Conservation (phyloP, 2,888 invertebrate genomes). For the Octodonta nipae region DNA sequence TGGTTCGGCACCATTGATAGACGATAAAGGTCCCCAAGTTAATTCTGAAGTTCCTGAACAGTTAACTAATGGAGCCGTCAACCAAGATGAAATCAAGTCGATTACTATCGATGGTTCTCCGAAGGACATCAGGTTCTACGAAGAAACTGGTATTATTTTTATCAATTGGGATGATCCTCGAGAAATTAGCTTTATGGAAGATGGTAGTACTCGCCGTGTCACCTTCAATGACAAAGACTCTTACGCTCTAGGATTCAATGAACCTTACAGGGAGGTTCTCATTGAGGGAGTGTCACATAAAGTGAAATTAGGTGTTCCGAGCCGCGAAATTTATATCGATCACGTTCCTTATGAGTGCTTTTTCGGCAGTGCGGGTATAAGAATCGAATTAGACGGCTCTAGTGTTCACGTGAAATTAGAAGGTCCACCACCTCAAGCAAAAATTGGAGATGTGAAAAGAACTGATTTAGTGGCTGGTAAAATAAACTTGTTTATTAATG, state of each 20-base stretch:
- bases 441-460: slow-evolving; percentile 65
- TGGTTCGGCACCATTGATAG: not conserved
- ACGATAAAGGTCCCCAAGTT: slow-evolving; percentile 5
- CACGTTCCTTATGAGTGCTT: slow-evolving; percentile 81
- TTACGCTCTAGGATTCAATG: slow-evolving; percentile 49
- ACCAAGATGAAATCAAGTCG: slow-evolving; percentile 59
- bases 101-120: slow-evolving; percentile 71
- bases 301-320: slow-evolving; percentile 81
- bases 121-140: slow-evolving; percentile 75
- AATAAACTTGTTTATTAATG: slow-evolving; percentile 72
- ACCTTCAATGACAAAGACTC: slow-evolving; percentile 66
- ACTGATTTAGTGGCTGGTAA: slow-evolving; percentile 74
- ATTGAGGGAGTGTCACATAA: slow-evolving; percentile 61
- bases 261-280: slow-evolving; percentile 57
- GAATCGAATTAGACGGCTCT: slow-evolving; percentile 65
- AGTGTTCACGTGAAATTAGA: slow-evolving; percentile 69
- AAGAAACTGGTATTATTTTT: slow-evolving; percentile 70
- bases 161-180: slow-evolving; percentile 76
- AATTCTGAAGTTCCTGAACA: no score
- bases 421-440: slow-evolving; percentile 87
- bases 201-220: slow-evolving; percentile 52
- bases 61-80: slow-evolving; percentile 31
- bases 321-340: slow-evolving; percentile 81
- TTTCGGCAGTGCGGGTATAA: slow-evolving; percentile 78
- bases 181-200: slow-evolving; percentile 70